A percentile compares a stretch with the other conserved stretches of the same genome.
Conservation (phyloP, 2,113 vertebrate genomes). For the Gadus macrocephalus region DNA sequence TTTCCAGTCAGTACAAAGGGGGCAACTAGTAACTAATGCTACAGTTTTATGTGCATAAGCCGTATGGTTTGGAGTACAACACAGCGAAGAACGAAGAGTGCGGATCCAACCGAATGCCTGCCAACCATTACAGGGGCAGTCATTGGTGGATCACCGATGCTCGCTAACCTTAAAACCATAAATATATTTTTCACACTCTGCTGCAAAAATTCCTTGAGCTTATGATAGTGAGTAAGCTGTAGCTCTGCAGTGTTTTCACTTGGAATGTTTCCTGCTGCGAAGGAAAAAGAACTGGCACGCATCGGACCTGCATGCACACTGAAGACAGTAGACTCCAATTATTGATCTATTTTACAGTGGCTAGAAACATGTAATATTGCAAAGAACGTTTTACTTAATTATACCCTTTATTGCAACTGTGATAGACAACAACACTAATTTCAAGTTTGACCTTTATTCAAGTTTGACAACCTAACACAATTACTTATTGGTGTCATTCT, state of each 20-base stretch:
- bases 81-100: background rate
- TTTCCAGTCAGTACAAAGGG: too few relatives aligned
- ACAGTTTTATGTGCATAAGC: too few relatives aligned
- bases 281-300: constrained; percentile 17
- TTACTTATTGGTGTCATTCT: constrained; percentile 15
- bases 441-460: constrained; percentile 12
- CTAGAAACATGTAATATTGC: constrained; percentile 33
- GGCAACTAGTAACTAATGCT: too few relatives aligned
- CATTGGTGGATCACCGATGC: background rate
- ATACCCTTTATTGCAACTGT: constrained; percentile 23
- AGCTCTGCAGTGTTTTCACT: constrained; percentile 39
- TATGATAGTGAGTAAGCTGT: constrained; percentile 13
- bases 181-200: background rate
- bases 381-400: constrained; percentile 36
- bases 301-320: constrained; percentile 55
- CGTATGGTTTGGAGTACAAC: too few relatives aligned
- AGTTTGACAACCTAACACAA: constrained; percentile 14
- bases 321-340: constrained; percentile 30
- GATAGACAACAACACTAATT: background rate
- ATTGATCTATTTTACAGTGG: constrained; percentile 21
- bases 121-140: background rate
- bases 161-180: background rate
- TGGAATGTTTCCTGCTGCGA: constrained; percentile 40
- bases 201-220: background rate
- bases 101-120: constrained; percentile 1